Conservation (phyloP, 2,113 vertebrate genomes). For the Mesembrinibis cayennensis region DNA sequence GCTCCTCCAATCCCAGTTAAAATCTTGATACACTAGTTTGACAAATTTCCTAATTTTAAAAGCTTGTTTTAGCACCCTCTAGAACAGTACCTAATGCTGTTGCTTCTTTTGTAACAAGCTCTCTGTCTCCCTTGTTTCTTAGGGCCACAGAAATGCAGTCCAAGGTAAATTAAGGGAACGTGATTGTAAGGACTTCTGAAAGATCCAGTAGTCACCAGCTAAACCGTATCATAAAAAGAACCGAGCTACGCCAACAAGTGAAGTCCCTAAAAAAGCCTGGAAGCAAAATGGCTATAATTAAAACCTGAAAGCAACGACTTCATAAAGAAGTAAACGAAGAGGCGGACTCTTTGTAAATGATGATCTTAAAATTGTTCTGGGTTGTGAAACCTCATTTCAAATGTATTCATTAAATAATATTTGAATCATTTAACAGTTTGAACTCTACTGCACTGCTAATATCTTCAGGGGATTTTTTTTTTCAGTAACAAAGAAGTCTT, state of each 20-base stretch:
- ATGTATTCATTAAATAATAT: conserved; percentile 62
- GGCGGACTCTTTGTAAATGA: conserved; percentile 1
- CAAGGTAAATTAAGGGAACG: neutral
- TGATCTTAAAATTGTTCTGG: conserved; percentile 30
- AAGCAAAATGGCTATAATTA: conserved; percentile 31
- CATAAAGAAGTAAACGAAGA: conserved; percentile 5
- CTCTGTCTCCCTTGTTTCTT: neutral
- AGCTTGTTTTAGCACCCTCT: neutral
- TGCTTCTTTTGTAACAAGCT: neutral
- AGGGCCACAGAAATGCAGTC: neutral
- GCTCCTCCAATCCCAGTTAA: neutral
- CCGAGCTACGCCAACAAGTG: neutral
- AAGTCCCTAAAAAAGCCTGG: neutral
- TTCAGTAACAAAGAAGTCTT: conserved; percentile 69
- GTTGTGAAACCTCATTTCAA: conserved; percentile 40
- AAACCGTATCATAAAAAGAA: neutral
- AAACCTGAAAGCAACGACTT: conserved; percentile 38
- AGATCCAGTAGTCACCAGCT: neutral
- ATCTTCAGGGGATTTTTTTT: conserved; percentile 56
- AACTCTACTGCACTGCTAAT: conserved; percentile 59
- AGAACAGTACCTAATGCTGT: neutral
- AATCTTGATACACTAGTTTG: neutral
- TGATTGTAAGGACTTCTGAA: neutral
- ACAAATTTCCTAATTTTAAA: neutral
- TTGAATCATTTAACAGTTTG: conserved; percentile 63